Conservation (phyloP, 2,888 invertebrate genomes). For the Schizaphis graminum region DNA sequence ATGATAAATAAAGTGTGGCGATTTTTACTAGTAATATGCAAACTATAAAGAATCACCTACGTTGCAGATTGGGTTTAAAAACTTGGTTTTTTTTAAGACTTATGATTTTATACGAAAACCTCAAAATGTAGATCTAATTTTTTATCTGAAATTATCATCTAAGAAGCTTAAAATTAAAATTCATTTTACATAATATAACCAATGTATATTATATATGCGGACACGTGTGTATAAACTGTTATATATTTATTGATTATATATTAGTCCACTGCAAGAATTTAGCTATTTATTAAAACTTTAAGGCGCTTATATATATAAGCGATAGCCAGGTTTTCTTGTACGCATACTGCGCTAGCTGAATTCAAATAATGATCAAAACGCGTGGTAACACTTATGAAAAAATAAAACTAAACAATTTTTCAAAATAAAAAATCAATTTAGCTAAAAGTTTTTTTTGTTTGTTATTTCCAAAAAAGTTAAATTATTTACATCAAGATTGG, state of each 20-base stretch:
- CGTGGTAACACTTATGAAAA: not conserved
- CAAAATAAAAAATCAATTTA: not conserved
- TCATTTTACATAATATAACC: not conserved
- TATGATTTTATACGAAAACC: not conserved
- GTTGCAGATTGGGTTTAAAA: not conserved
- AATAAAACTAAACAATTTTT: not conserved
- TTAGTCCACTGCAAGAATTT: not conserved
- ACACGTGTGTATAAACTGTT: not conserved
- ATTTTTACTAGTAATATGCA: not conserved
- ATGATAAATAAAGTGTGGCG: not conserved
- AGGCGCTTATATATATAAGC: not conserved
- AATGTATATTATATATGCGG: not conserved
- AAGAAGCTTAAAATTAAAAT: not conserved
- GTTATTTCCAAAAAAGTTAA: not conserved
- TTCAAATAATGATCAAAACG: not conserved
- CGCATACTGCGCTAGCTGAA: not conserved
- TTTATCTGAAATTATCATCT: not conserved
- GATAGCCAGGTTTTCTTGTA: not conserved
- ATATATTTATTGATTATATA: not conserved
- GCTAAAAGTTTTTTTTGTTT: not conserved
- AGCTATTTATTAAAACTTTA: constrained; percentile 36
- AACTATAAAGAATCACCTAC: not conserved
- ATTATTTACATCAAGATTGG: not conserved
- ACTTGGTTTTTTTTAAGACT: not conserved
- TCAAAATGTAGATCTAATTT: not conserved